Evolutionary conservation across 2,888 invertebrate genomes (phyloP), one percentile per base, ranked within the genome.

Genomic region (Thereva unica): DNA sequence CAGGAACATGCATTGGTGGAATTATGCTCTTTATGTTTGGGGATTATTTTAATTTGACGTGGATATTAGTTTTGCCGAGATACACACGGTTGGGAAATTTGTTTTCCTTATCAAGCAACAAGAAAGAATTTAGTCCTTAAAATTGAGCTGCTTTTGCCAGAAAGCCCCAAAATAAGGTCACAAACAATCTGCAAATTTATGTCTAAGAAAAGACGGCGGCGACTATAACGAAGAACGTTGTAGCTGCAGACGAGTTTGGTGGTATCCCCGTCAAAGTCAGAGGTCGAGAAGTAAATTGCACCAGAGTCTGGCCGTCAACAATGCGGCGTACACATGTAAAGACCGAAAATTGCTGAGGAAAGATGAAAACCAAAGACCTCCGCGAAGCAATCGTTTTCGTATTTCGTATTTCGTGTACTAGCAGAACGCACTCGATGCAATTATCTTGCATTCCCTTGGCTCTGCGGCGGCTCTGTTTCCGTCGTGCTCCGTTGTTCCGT

Each of bases 351-450:
- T 44, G 44, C 42, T 34, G 3, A 44, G n/a, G 37, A 35, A 45
- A 57, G 57, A 57, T 57, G 57, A 57, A 57, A 55, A 45, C 42
- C 57, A 45, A 35, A 57, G 57, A 57, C 57, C 57, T 44, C 57
- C 57, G 12, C 57, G 57, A 57, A 57, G 57, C 44, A 9, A 23
- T 57, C 37, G 57, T 35, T 23, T 23, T 23, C 23, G 23, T 23
- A 45, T 23, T 23, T 23, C 23, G 23, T 23, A 45, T 44, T 57
- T 57, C 37, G 57, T 57, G 57, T 57, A 45, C 45, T 57, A 44
- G 37, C 44, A 57, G 57, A 57, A 57, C 57, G 57, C 57, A 57
- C 9, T 23, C 35, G 57, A 57, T 57, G 57, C 57, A 57, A 57
- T 57, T 57, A 57, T 55, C 57, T 37, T 57, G 2, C 2, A 23